phyloP scores from a whole-genome alignment of 1,140 invertebrate species.

The Leguminivora glycinivorella region DNA sequence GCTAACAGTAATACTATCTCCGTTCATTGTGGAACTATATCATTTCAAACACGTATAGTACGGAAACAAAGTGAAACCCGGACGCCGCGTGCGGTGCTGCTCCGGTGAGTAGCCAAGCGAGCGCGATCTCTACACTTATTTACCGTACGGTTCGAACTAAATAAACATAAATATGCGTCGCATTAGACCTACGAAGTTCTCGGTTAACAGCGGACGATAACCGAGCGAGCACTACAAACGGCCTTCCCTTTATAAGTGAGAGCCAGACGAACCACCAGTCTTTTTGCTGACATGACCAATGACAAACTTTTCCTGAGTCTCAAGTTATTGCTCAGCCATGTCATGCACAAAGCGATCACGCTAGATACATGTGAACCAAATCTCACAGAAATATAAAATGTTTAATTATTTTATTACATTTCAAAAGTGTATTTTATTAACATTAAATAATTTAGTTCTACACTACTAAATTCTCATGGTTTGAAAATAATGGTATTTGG shows the following conservation, averaged over 20 bases:
- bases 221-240: conserved; percentile 15
- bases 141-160: background rate
- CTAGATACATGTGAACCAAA: too few relatives aligned
- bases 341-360: background rate
- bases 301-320: conserved; percentile 6
- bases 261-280: background rate
- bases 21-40: conserved; percentile 55
- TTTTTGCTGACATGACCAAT: conserved; percentile 28
- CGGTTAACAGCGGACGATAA: conserved; percentile 11
- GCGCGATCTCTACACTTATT: background rate
- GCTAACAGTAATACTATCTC: conserved; percentile 60
- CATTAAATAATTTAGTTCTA: too few relatives aligned
- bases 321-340: background rate
- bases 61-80: conserved; percentile 51
- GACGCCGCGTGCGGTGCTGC: conserved; percentile 41
- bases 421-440: too few relatives aligned
- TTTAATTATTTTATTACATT: too few relatives aligned
- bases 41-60: conserved; percentile 47
- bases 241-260: conserved; percentile 21
- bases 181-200: conserved; percentile 3
- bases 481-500: too few relatives aligned
- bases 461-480: too few relatives aligned
- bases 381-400: too few relatives aligned
- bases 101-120: conserved; percentile 11
- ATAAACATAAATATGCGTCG: conserved; percentile 18